Conservation (phyloP, 2,888 invertebrate species). For the Thymelicus acteon region DNA sequence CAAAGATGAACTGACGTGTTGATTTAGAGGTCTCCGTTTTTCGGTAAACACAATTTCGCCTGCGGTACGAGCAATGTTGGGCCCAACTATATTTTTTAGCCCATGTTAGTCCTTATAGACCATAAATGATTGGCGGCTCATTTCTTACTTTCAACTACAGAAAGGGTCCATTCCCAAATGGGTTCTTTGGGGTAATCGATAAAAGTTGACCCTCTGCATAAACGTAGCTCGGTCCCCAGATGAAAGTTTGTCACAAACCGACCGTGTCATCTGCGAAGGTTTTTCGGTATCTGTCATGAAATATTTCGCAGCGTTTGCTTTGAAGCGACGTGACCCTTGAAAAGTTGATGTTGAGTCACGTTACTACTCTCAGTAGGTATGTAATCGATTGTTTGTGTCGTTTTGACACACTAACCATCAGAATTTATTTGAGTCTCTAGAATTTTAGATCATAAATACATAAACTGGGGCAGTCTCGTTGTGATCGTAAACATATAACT, state of each 20-base stretch:
- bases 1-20: not conserved
- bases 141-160: not conserved
- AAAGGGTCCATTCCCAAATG: constrained; percentile 7
- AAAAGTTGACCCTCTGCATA: constrained; percentile 10
- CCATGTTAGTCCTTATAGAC: not conserved
- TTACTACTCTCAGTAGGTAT: not conserved
- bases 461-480: not conserved
- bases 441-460: not conserved
- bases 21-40: not conserved
- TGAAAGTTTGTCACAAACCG: constrained; percentile 10
- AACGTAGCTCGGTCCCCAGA: not conserved
- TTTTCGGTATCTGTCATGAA: constrained; percentile 1
- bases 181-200: constrained; percentile 7
- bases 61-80: too few species aligned
- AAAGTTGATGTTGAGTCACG: not conserved
- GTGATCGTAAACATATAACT: not conserved
- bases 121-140: not conserved
- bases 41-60: not conserved
- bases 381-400: not conserved
- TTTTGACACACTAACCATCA: not conserved
- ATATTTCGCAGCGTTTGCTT: not conserved
- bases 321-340: not conserved
- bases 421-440: not conserved
- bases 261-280: constrained; percentile 3
- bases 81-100: too few species aligned